Evolutionary conservation across 2,113 vertebrate species (phyloP).

Genomic region (Delphinus delphis): DNA sequence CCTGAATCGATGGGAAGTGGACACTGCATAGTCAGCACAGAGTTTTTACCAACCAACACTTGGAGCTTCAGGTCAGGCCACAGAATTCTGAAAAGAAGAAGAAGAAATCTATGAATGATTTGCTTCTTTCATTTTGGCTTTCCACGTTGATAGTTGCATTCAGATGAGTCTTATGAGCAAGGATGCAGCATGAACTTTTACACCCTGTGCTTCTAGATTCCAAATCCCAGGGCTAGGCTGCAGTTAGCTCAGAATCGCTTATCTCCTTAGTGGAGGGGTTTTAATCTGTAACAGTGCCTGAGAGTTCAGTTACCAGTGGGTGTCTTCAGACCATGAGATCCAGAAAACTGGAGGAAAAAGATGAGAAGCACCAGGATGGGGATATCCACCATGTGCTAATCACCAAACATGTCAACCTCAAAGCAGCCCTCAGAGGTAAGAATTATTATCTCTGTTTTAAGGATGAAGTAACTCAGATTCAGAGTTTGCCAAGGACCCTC

Average conservation of each 20-base stretch:
- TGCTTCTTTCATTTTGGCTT: background rate
- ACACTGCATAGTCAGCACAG: fast-evolving
- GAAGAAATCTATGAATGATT: background rate
- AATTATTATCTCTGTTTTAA: background rate
- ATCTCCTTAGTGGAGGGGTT: background rate
- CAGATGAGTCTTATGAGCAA: background rate
- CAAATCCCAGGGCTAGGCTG: no score
- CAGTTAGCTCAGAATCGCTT: background rate
- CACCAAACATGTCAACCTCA: background rate
- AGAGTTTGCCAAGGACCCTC: background rate
- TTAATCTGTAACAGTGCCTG: background rate
- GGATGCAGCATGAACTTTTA: no score
- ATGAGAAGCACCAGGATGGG: background rate
- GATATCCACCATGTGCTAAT: background rate
- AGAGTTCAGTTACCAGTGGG: background rate
- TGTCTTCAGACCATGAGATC: fast-evolving
- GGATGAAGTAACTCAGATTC: background rate
- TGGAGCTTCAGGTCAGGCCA: background rate
- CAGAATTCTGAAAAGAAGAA: background rate
- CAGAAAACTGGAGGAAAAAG: background rate
- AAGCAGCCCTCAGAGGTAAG: background rate
- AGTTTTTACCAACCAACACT: background rate
- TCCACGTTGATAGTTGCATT: background rate
- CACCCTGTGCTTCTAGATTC: background rate
- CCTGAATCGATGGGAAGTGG: background rate